Base-by-base conservation (phyloP, 2,888 invertebrate genomes). In the Xanthorhoe designata region DNA sequence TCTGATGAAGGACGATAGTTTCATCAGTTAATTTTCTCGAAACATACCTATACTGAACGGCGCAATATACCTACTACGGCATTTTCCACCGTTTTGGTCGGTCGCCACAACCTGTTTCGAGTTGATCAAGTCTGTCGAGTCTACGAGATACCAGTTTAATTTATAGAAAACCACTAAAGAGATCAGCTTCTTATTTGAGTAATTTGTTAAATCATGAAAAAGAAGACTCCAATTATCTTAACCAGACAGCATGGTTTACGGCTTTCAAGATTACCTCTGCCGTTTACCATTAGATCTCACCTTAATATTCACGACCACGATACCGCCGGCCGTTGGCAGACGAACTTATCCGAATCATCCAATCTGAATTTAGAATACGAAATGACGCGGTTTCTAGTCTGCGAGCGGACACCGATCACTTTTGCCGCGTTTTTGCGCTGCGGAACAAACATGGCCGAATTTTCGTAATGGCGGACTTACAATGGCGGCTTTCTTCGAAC, bases 361-460 rank as follows among this genome's bases (percentile, higher is more conserved):
- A 78, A 82, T 80, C 80, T 78, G 77, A 81, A 80, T 79, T 75
- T 76, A 66, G 75, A 80, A 82, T 80, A 72, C 72, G 64, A 76
- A 73, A 71, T 73, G 79, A 78, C 78, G 77, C 52, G 19, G 38
- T 78, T 73, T 76, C 75, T 75, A 75, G 71, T 75, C 72, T 74
- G 77, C 73, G 13, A 49, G 75, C 79, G 78, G 81, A 81, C 81
- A 82, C 78, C 64, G 78, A 80, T 81, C 79, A 82, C 79, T 82
- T 83, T 86, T 86, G 81, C 86, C 84, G 86, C 85, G 85, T 86
- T 89, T 89, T 88, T 86, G 82, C 83, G 75, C 75, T 74, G 76
- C 78, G 82, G 82, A 84, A 85, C 86, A 84, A 90, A 90, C 83
- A 91, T 90, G 90, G 90, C 89, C 89, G 91, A 91, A 91, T 87